phyloP scores from a whole-genome alignment of 2,797 vertebrate species.

The Margarornis squamiger region DNA sequence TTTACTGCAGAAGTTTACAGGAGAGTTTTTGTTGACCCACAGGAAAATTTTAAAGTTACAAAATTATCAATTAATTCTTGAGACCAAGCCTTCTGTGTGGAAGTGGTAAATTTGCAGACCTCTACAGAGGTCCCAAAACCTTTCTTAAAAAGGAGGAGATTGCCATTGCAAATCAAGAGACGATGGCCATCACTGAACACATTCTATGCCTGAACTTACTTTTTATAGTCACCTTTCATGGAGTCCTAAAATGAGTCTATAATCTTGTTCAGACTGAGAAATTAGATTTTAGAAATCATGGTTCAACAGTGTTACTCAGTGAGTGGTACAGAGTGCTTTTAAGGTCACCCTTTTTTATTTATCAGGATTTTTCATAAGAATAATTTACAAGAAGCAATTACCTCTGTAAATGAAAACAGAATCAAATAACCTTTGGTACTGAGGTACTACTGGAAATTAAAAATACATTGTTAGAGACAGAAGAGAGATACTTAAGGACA shows the following conservation, averaged over 20 bases:
- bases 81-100: background rate
- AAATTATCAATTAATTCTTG: background rate
- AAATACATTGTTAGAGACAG: background rate
- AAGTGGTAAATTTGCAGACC: background rate
- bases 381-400: background rate
- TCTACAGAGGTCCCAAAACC: background rate
- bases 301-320: background rate
- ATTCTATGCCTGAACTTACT: background rate
- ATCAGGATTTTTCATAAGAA: background rate
- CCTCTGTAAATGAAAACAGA: background rate
- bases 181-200: background rate
- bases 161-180: background rate
- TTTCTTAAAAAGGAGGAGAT: background rate
- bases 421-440: background rate
- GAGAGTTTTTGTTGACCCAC: background rate
- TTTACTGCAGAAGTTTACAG: background rate
- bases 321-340: background rate
- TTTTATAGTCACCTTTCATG: background rate
- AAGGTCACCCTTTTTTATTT: background rate
- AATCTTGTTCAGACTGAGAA: background rate
- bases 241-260: background rate
- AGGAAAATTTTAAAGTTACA: background rate
- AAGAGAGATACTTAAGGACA: background rate
- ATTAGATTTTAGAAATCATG: background rate
- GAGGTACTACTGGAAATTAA: background rate